A percentile compares a stretch with the other conserved stretches of the same genome.
Conservation (phyloP, 64 coral and sea anemone species). For the Catalaphyllia jardinei region DNA sequence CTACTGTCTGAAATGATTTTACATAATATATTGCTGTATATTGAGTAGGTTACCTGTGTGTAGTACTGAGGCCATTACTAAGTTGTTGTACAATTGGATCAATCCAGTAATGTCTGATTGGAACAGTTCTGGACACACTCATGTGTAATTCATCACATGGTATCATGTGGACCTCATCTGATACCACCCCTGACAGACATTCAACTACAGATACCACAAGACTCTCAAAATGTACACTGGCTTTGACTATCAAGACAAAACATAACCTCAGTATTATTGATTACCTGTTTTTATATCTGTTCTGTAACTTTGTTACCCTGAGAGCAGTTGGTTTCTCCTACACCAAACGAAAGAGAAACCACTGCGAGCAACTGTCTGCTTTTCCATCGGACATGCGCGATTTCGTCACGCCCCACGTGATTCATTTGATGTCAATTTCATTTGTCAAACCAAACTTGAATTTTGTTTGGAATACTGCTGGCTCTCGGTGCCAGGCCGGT, state of each 20-base stretch:
- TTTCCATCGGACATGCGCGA: too few relatives aligned
- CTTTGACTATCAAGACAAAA: slow-evolving; percentile 25
- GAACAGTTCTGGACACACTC: slow-evolving; percentile 89
- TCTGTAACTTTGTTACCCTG: too few relatives aligned
- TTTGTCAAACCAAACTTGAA: too few relatives aligned
- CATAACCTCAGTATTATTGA: background rate
- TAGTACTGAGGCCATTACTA: slow-evolving; percentile 22
- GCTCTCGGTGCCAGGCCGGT: too few relatives aligned
- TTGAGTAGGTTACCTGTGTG: slow-evolving; percentile 52
- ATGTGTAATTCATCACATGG: slow-evolving; percentile 77
- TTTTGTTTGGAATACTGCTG: too few relatives aligned
- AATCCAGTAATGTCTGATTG: slow-evolving; percentile 96
- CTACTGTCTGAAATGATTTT: too few relatives aligned
- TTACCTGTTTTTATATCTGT: background rate
- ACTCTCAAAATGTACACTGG: slow-evolving; percentile 32
- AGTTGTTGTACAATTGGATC: slow-evolving; percentile 72
- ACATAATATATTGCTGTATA: background rate
- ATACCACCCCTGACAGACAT: slow-evolving; percentile 27
- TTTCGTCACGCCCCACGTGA: too few relatives aligned
- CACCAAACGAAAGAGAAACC: too few relatives aligned
- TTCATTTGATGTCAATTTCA: too few relatives aligned
- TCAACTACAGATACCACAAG: slow-evolving; percentile 62
- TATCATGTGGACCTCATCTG: slow-evolving; percentile 47
- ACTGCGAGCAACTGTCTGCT: too few relatives aligned
- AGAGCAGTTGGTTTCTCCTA: too few relatives aligned